Conservation (phyloP, 1,140 invertebrate species). For the Drosophila tropicalis region DNA sequence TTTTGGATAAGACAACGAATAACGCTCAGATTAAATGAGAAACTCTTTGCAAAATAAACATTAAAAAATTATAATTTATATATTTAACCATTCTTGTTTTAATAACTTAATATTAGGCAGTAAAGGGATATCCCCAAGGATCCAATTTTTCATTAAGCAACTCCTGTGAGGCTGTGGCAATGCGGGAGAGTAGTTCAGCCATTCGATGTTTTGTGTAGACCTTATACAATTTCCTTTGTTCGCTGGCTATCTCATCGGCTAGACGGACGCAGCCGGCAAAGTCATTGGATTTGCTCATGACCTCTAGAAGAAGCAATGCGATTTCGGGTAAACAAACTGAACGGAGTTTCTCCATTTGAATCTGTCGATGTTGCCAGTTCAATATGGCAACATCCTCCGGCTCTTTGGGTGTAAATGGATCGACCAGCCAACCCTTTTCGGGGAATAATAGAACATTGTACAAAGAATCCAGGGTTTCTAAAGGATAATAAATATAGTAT, state of each 20-base stretch:
- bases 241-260: constrained; percentile 90
- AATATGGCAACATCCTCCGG: constrained; percentile 52
- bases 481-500: constrained; percentile 12
- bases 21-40: too few species aligned
- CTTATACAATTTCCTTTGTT: constrained; percentile 91
- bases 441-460: constrained; percentile 96
- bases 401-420: constrained; percentile 84
- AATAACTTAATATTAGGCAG: constrained; percentile 44
- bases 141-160: constrained; percentile 90
- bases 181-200: constrained; percentile 89
- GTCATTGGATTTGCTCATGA: constrained; percentile 90
- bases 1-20: too few species aligned
- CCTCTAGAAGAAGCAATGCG: constrained; percentile 90
- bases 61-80: constrained; percentile 1
- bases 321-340: constrained; percentile 93
- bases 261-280: constrained; percentile 91
- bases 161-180: constrained; percentile 90
- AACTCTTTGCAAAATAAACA: background rate
- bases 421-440: constrained; percentile 94
- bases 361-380: constrained; percentile 78
- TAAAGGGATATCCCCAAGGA: constrained; percentile 86
- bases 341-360: constrained; percentile 90
- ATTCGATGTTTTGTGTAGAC: constrained; percentile 91
- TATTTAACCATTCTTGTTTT: background rate
- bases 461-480: constrained; percentile 89